These are phyloP conservation scores for Pogonocherus hispidulus DNA, from an alignment of 2,888 invertebrate genomes.

Conservation along the genomic window DNA sequence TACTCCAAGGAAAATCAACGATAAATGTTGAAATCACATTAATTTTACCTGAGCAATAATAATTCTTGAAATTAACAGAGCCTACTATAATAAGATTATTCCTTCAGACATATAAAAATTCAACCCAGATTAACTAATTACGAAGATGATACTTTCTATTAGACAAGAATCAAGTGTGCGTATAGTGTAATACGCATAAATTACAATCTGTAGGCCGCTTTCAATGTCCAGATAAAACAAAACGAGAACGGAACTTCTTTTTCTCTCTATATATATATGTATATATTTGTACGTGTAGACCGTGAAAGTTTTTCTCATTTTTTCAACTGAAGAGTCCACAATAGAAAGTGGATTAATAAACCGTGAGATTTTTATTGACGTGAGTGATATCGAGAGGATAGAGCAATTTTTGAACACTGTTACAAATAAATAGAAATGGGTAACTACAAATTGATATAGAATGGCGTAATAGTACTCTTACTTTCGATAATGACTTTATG, in stretches of 20 bases:
- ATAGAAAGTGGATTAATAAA: slow-evolving; percentile 52
- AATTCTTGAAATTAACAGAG: too few species aligned
- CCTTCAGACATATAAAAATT: not conserved
- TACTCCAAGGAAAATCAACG: too few species aligned
- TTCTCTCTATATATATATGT: slow-evolving; percentile 33
- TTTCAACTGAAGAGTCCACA: slow-evolving; percentile 37
- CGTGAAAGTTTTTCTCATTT: slow-evolving; percentile 40
- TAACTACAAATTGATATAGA: not conserved
- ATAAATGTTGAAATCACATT: too few species aligned
- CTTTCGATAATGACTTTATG: slow-evolving; percentile 4
- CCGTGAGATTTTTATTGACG: slow-evolving; percentile 42
- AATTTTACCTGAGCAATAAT: too few species aligned
- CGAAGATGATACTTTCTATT: slow-evolving; percentile 20
- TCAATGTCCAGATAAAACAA: slow-evolving; percentile 32
- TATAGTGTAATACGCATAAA: slow-evolving; percentile 19
- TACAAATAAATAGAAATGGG: not conserved
- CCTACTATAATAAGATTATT: too few species aligned
- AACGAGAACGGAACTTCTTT: slow-evolving; percentile 42
- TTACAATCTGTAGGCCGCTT: slow-evolving; percentile 25
- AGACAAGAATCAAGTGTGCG: slow-evolving; percentile 12
- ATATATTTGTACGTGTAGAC: slow-evolving; percentile 16
- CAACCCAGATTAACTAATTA: slow-evolving; percentile 15
- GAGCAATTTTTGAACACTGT: not conserved
- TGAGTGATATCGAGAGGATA: not conserved
- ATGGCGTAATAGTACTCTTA: slow-evolving; percentile 10